A percentile compares a stretch with the other conserved stretches of the same genome.
Conservation (phyloP, 2,113 vertebrate species). For the Setophaga coronata region DNA sequence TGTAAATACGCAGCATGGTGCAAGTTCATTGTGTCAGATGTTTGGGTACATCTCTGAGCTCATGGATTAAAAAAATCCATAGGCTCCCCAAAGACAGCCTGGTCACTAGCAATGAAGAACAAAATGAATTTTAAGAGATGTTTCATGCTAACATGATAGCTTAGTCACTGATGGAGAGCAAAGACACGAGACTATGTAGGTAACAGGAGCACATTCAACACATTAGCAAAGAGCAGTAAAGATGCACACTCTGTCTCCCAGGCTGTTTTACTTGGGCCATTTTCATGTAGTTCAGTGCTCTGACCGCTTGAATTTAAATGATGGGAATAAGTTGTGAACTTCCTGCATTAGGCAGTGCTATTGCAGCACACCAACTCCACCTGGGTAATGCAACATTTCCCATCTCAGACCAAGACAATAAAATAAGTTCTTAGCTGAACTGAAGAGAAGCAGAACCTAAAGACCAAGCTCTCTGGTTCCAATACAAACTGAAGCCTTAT, state of each 20-base stretch:
- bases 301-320: neutral
- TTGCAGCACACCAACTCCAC: neutral
- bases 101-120: neutral
- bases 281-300: neutral
- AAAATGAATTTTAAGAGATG: neutral
- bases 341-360: neutral
- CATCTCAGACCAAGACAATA: neutral
- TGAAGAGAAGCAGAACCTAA: neutral
- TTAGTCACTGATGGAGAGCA: neutral
- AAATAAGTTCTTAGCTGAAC: neutral
- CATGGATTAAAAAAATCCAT: neutral
- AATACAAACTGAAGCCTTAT: neutral
- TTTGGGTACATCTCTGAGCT: neutral
- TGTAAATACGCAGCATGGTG: neutral
- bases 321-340: neutral
- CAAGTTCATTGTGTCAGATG: neutral
- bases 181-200: neutral
- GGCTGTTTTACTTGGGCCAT: neutral
- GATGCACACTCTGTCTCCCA: neutral
- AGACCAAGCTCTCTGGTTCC: neutral
- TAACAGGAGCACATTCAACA: neutral
- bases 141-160: neutral
- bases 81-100: neutral
- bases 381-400: neutral
- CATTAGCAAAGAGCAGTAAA: neutral